Conservation (phyloP, 92 coral and sea anemone genomes). For the Siderastrea siderea region DNA sequence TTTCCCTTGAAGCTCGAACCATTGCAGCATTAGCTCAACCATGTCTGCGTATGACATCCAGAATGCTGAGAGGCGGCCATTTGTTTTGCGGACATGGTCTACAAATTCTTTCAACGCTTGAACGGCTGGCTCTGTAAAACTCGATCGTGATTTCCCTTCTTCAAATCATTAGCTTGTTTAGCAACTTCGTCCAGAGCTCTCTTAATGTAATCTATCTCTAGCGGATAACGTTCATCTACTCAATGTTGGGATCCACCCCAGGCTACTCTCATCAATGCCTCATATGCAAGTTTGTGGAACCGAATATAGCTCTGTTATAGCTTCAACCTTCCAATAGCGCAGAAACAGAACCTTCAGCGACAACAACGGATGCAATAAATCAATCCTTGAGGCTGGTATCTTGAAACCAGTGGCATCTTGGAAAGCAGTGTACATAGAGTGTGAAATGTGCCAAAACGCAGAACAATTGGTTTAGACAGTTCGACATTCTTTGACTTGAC, state of each 20-base stretch:
- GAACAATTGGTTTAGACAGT: slow-evolving; percentile 8
- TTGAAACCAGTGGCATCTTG: slow-evolving; percentile 16
- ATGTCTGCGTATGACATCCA: slow-evolving; percentile 69
- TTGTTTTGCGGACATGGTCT: slow-evolving; percentile 23
- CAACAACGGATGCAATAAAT: slow-evolving; percentile 28
- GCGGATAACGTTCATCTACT: slow-evolving; percentile 35
- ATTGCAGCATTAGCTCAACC: slow-evolving; percentile 50
- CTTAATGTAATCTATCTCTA: slow-evolving; percentile 25
- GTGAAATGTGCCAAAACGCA: slow-evolving; percentile 34
- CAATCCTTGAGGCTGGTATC: slow-evolving; percentile 15
- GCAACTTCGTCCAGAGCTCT: slow-evolving; percentile 47
- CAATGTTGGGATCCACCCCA: slow-evolving; percentile 31
- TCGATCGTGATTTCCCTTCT: slow-evolving; percentile 54
- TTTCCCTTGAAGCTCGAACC: slow-evolving; percentile 67
- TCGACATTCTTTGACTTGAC: slow-evolving; percentile 5
- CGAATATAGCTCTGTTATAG: slow-evolving; percentile 26
- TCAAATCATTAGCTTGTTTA: slow-evolving; percentile 53
- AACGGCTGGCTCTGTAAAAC: slow-evolving; percentile 23
- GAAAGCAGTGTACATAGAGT: slow-evolving; percentile 12
- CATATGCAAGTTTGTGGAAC: slow-evolving; percentile 50
- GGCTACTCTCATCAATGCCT: slow-evolving; percentile 47
- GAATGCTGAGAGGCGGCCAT: slow-evolving; percentile 55
- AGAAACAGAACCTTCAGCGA: slow-evolving; percentile 38
- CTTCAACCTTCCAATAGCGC: neutral
- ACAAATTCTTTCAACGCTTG: slow-evolving; percentile 31